Evolutionary conservation across 1,140 invertebrate genomes (phyloP), one percentile per base, ranked within the genome.

Genomic region (Trichonephila inaurata): DNA sequence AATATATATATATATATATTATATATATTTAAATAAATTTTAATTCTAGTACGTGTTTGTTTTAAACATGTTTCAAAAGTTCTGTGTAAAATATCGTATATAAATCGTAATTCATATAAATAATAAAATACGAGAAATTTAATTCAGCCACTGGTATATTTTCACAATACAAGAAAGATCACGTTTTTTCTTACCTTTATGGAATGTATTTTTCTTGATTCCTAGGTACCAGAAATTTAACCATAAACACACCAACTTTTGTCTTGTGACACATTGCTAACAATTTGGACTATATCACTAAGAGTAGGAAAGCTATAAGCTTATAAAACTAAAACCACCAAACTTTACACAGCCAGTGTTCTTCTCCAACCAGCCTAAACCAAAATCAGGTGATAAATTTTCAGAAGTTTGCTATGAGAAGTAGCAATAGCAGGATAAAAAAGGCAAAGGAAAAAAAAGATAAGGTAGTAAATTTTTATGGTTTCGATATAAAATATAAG

Each of bases 401-500:
- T 60, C 16, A 28, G 69, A 24, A 69, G 24, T 24, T 28, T n/a
- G 19, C 69, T n/a, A 24, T 28, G 19, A 61, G 61, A 58, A 16
- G n/a, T 24, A 77, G 33, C 58, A 58, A 77, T 28, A 58, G 69
- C 24, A 60, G 69, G 14, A 8, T n/a, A 12, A 18, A 77, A 33
- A 12, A 85, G n/a, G 33, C 33, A 60, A 85, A 85, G 28, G 28
- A 85, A 51, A 58, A 60, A 40, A 40, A 40, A 40, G 28, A 40
- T 24, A 77, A 19, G 4, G 28, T 19, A 77, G 28, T 77, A 77
- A 77, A 28, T 91, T 91, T 91, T 82, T 91, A 82, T 82, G 69
- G 51, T 81, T 91, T 61, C n/a, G 28, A 44, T 60, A 82, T 82
- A 91, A 91, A 91, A 62, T 91, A 81, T 62, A 91, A 69, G 64